These are phyloP conservation scores for Stegodyphus dumicola DNA, from an alignment of 1,140 invertebrate species.

Conservation along the genomic window DNA sequence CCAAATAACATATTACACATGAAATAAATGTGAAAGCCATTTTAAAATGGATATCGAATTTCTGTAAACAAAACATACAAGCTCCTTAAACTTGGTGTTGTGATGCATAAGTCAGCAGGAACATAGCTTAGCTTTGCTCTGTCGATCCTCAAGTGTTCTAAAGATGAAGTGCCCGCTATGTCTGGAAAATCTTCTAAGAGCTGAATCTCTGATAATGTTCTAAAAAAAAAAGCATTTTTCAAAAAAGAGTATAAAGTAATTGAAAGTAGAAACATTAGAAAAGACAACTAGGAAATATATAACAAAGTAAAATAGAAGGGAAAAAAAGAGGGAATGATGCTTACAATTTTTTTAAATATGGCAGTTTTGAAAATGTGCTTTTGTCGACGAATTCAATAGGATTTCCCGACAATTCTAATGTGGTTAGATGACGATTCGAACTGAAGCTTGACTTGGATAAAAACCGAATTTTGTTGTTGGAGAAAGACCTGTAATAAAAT, in stretches of 20 bases:
- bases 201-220: slow-evolving; percentile 86
- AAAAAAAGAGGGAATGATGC: slow-evolving; percentile 21
- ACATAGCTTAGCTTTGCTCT: slow-evolving; percentile 79
- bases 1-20: background rate
- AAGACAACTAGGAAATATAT: background rate
- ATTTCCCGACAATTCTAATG: slow-evolving; percentile 67
- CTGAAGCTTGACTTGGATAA: slow-evolving; percentile 61
- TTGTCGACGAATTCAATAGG: slow-evolving; percentile 65
- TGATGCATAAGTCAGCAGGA: slow-evolving; percentile 80
- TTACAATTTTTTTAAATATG: slow-evolving; percentile 67
- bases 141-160: slow-evolving; percentile 85
- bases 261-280: too few relatives aligned
- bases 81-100: slow-evolving; percentile 82
- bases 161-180: slow-evolving; percentile 79
- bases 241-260: too few relatives aligned
- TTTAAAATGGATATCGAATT: background rate
- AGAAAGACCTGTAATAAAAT: slow-evolving; percentile 30
- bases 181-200: slow-evolving; percentile 83
- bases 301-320: too few relatives aligned
- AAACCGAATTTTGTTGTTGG: slow-evolving; percentile 46
- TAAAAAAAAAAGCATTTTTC: slow-evolving; percentile 67
- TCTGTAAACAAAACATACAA: slow-evolving; percentile 75
- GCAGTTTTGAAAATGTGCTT: slow-evolving; percentile 66
- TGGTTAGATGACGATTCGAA: slow-evolving; percentile 64
- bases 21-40: background rate